Base-by-base conservation (phyloP, 2,888 invertebrate genomes). In the Panzeria rudis region DNA sequence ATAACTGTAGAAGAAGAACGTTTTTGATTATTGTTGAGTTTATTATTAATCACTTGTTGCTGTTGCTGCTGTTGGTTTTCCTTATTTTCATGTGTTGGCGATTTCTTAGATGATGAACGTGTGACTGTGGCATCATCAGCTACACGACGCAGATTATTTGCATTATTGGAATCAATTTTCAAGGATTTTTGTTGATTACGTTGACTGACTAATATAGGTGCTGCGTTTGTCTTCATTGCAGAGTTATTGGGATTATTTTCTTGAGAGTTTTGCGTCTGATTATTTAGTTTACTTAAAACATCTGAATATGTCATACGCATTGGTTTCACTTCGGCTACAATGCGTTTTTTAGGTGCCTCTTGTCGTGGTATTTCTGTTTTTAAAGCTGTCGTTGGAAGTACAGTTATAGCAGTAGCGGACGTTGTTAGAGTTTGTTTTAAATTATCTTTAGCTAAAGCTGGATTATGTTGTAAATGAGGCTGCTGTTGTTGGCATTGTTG, bases 301-400 rank as follows among this genome's bases (percentile, higher is more conserved):
- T 97, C 97, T 0, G 97, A 97, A 91, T 97, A 97, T 15, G 96
- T 95, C 68, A 97, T 97, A 73, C 97, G 94, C 97, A 97, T 97
- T 0, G 97, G 97, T 89, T 96, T 96, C 0, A 97, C 97, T 93
- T 97, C 97, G 47, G 97, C 97, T 0, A 97, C 95, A 91, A 96
- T 96, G 69, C 97, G 94, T 81, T 93, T 93, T 76, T 91, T 92
- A 0, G 90, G 89, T 69, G 91, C 92, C 3, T 89, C 87, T 32
- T 86, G 86, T 86, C 38, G 52, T 66, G 84, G 78, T 76, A 69
- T 86, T 56, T 82, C 81, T 61, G 20, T 79, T 72, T 68, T 81
- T 54, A 62, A 75, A 29, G 3, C 64, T 7, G 35, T 32, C 59
- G 50, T 50, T n/a, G 75, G 32, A 32, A 69, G 66, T 41, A 29